These are phyloP conservation scores for Burhinus bistriatus DNA, from an alignment of 2,113 vertebrate genomes.

Conservation along the genomic window DNA sequence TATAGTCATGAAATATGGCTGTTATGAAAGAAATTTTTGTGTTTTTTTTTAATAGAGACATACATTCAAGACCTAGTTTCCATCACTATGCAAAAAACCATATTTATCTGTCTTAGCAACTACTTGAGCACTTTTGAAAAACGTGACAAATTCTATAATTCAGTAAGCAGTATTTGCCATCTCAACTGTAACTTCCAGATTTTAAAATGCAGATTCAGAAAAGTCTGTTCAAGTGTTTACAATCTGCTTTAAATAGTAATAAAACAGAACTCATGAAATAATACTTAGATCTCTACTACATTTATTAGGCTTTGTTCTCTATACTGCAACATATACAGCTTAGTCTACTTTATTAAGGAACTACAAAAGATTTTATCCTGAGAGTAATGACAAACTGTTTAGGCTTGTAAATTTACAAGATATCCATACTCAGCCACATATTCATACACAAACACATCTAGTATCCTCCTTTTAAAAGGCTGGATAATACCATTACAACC, in stretches of 20 bases:
- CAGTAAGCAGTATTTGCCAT: neutral
- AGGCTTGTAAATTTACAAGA: neutral
- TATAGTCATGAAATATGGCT: neutral
- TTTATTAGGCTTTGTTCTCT: neutral
- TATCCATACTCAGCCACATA: neutral
- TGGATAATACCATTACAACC: neutral
- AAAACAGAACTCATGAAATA: neutral
- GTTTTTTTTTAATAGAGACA: neutral
- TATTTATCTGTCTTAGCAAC: neutral
- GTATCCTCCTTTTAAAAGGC: neutral
- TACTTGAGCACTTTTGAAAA: neutral
- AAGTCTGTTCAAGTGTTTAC: neutral
- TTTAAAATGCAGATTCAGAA: neutral
- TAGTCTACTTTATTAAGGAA: neutral
- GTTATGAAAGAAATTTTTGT: neutral
- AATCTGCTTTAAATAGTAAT: neutral
- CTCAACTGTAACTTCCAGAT: neutral
- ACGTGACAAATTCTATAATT: neutral
- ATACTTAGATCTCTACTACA: neutral
- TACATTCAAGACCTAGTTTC: neutral
- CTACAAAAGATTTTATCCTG: neutral
- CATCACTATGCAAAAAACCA: too few relatives aligned
- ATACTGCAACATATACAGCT: neutral
- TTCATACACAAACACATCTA: neutral
- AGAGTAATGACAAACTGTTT: neutral